Percentiles rank a stretch among this genome's conserved stretches.
Evolutionary conservation across 2,888 invertebrate genomes (phyloP).

Genomic region (Dryomyza anilis): DNA sequence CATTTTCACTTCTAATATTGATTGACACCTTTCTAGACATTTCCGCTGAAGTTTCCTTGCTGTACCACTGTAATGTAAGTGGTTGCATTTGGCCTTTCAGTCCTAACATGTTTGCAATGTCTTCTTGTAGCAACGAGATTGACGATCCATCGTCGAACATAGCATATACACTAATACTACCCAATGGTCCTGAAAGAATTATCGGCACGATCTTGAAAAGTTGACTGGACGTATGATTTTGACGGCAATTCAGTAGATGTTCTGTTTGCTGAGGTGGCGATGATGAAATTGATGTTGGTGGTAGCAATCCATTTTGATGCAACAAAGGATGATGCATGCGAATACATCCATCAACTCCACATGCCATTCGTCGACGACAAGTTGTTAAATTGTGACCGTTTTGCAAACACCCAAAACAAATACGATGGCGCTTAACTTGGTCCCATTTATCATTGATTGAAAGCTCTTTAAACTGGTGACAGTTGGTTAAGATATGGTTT

Average conservation of each 20-base stretch:
- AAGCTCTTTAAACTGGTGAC: too few relatives aligned
- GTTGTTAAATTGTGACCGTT: too few relatives aligned
- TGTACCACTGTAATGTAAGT: not conserved
- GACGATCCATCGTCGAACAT: not conserved
- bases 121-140: not conserved
- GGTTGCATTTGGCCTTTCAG: too few relatives aligned
- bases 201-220: not conserved
- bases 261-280: too few relatives aligned
- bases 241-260: too few relatives aligned
- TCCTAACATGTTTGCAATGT: too few relatives aligned
- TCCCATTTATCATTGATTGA: not conserved
- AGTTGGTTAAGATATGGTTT: not conserved
- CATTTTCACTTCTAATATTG: not conserved
- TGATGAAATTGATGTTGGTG: too few relatives aligned
- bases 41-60: not conserved
- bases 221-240: not conserved
- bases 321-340: too few relatives aligned
- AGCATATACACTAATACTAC: too few relatives aligned
- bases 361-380: too few relatives aligned
- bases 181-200: not conserved
- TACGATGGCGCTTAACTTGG: not conserved
- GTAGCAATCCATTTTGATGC: too few relatives aligned
- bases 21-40: not conserved
- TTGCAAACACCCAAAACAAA: not conserved
- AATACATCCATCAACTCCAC: too few relatives aligned